Evolutionary conservation across 2,888 invertebrate genomes (phyloP), one percentile per base, ranked within the genome.

Genomic region (Andrena praecox): DNA sequence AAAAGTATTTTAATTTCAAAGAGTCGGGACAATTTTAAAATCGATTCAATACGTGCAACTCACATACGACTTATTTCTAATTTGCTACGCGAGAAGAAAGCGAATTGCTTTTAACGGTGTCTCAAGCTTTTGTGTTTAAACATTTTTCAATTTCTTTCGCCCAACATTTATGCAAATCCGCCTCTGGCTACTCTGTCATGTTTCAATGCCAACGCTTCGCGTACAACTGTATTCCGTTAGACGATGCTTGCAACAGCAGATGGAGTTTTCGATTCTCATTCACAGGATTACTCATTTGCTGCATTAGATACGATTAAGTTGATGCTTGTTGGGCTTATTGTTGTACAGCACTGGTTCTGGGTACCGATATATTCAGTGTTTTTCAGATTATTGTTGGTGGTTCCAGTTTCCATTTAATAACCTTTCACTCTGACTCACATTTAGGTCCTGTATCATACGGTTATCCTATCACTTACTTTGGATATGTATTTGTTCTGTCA

Each of bases 291-390:
- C 74, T 85, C 85, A 84, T 80, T 86, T 68, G 78, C 85, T 77
- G 78, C 56, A 73, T 79, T 89, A 87, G 87, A 75, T 82, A 77
- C 68, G 68, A 72, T 84, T 87, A 68, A 85, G 76, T 86, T 80
- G 78, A 86, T 79, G 93, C 93, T 93, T 93, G 87, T 91, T 91
- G 90, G 89, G 93, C 93, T 93, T 93, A 83, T 91, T 88, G 89
- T 91, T 92, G 92, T 92, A 90, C 89, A 92, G 92, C 92, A 92
- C 91, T 92, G 93, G 93, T 93, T 92, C 84, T 92, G 92, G 93
- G 92, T 91, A 90, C 60, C 68, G 67, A 83, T 88, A 76, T 90
- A 88, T 82, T 91, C 80, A 90, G 80, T 91, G 90, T 92, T 89
- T 93, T 92, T 92, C 92, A 93, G 91, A 93, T 91, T 89, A 89